Evolutionary conservation across 2,888 invertebrate genomes (phyloP), one percentile per base, ranked within the genome.

Genomic region (Notodonta ziczac): DNA sequence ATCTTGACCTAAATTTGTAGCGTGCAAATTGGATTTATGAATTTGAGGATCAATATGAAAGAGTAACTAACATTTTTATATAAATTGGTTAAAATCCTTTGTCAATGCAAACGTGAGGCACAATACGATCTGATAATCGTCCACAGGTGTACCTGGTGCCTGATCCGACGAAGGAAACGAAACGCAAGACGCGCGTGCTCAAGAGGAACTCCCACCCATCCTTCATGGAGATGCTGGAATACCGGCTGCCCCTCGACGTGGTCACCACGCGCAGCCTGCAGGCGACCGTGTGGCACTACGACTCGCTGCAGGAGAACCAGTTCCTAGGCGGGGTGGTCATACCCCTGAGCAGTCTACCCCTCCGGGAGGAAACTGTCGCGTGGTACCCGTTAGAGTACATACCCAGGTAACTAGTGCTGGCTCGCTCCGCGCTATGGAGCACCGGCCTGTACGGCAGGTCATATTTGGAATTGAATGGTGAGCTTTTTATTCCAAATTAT

Each of bases 201-300:
- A 97, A 97, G 77, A 97, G 97, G 73, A 98, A 97, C 83, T 97
- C 98, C 79, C 98, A 99, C 88, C 99, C 99, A 0, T 98, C 98
- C 16, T 99, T 98, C 90, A 99, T 99, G 98, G 98, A 99, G 94
- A 98, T 98, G 97, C 93, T 99, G 85, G 98, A 98, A 83, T 99
- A 98, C 82, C 95, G 98, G 65, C 95, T 98, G 93, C 96, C 97
- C 0, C 82, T 97, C 68, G 97, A 98, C 57, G 95, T 97, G 52
- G 95, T 98, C 14, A 95, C 95, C 81, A 94, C 94, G 70, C 94
- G 97, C 56, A 95, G 95, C 10, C 90, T 99, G n/a, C 98, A 98
- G 86, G 98, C 98, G 0, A 98, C 98, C 0, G 97, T 99, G 10
- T 99, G 98, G 99, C 97, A 98, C 85, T 97, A 98, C 87, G 98